Percentiles rank a stretch among this genome's conserved stretches.
phyloP scores from a whole-genome alignment of 2,888 invertebrate genomes.

The Drosophila setosimentum region DNA sequence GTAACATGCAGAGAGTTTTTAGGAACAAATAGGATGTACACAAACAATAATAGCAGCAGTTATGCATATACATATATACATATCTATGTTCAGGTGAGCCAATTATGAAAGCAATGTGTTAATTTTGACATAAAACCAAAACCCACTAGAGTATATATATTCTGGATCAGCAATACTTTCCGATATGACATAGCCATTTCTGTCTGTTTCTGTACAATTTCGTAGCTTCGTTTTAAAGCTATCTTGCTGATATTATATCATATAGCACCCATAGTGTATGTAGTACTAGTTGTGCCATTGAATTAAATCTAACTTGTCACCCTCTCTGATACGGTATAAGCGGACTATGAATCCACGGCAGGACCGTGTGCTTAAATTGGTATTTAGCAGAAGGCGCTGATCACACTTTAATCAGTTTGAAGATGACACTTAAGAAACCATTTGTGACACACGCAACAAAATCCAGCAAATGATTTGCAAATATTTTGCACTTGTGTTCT shows the following conservation, averaged over 20 bases:
- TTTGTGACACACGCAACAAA: constrained; percentile 28
- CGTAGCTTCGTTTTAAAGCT: neutral
- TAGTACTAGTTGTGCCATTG: neutral
- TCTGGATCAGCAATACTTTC: neutral
- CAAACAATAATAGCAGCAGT: neutral
- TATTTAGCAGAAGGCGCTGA: constrained; percentile 9
- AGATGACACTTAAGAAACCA: constrained; percentile 33
- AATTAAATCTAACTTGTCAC: neutral
- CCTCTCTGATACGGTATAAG: no score
- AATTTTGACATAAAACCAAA: neutral
- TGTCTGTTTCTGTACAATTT: neutral
- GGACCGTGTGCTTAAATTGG: neutral
- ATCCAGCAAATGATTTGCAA: constrained; percentile 64
- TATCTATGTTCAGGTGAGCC: neutral
- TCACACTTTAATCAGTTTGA: constrained; percentile 14
- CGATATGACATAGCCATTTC: no score
- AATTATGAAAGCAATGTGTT: neutral
- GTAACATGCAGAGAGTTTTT: no score
- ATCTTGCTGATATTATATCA: neutral
- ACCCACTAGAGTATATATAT: neutral
- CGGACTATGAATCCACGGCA: neutral
- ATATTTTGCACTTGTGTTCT: constrained; percentile 48
- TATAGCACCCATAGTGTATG: neutral
- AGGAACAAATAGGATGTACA: neutral
- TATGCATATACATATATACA: neutral